These are phyloP conservation scores for Microcebus murinus DNA, from an alignment of 2,113 vertebrate genomes.

Conservation along the genomic window DNA sequence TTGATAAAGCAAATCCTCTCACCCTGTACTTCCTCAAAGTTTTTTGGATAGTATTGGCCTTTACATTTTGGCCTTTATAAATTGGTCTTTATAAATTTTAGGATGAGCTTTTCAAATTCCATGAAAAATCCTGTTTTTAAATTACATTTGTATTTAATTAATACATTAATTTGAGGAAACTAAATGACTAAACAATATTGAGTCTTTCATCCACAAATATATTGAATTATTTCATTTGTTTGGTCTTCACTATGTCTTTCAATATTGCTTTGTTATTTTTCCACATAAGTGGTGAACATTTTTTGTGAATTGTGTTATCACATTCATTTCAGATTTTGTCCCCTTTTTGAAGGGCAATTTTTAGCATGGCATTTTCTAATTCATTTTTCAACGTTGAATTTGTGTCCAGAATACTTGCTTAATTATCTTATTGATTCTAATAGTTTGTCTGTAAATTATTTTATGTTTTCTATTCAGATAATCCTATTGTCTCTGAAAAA, in stretches of 20 bases:
- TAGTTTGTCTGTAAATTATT: neutral
- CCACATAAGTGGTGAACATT: neutral
- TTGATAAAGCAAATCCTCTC: neutral
- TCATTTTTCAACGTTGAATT: constrained; percentile 21
- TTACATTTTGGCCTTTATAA: neutral
- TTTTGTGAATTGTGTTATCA: neutral
- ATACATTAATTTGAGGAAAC: neutral
- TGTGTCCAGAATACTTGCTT: constrained; percentile 10
- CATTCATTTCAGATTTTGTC: neutral
- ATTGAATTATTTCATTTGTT: neutral
- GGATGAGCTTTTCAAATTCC: neutral
- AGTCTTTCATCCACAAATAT: neutral
- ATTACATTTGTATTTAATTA: neutral
- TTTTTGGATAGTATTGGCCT: neutral
- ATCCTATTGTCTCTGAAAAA: constrained; percentile 24
- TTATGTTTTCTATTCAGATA: neutral
- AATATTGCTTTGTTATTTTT: neutral
- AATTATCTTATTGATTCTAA: neutral
- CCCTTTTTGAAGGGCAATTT: neutral
- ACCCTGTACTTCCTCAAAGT: neutral
- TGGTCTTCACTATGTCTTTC: neutral
- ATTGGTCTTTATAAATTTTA: neutral
- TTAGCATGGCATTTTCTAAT: neutral
- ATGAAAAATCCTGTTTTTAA: neutral
- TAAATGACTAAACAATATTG: neutral